Conservation (phyloP, 2,113 vertebrate species). For the Emydura subglobosa region DNA sequence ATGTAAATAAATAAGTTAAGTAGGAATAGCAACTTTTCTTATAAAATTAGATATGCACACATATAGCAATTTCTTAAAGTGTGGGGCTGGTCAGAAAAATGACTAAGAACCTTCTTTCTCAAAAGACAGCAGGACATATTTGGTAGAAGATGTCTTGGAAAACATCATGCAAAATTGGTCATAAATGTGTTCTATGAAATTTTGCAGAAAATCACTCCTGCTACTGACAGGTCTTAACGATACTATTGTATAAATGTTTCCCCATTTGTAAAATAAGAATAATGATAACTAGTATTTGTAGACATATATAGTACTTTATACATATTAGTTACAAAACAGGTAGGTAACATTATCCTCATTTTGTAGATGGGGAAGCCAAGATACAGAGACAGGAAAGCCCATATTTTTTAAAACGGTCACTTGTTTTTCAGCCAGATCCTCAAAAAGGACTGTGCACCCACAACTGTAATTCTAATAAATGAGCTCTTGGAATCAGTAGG, state of each 20-base stretch:
- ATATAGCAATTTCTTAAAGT: background rate
- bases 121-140: background rate
- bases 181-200: background rate
- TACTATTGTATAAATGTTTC: background rate
- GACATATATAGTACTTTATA: background rate
- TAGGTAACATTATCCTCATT: background rate
- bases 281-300: background rate
- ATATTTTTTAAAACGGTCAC: background rate
- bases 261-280: background rate
- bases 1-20: background rate
- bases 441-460: background rate
- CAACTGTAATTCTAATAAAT: background rate
- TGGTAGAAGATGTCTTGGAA: background rate
- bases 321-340: background rate
- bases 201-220: background rate
- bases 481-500: background rate
- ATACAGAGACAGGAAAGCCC: background rate
- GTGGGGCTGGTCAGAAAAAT: background rate
- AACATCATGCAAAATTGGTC: background rate
- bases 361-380: background rate
- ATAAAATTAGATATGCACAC: background rate
- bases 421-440: background rate
- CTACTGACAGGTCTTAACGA: too few species aligned
- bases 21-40: background rate
- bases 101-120: background rate